Conservation (phyloP, 2,113 vertebrate genomes). For the Microtus oregoni region DNA sequence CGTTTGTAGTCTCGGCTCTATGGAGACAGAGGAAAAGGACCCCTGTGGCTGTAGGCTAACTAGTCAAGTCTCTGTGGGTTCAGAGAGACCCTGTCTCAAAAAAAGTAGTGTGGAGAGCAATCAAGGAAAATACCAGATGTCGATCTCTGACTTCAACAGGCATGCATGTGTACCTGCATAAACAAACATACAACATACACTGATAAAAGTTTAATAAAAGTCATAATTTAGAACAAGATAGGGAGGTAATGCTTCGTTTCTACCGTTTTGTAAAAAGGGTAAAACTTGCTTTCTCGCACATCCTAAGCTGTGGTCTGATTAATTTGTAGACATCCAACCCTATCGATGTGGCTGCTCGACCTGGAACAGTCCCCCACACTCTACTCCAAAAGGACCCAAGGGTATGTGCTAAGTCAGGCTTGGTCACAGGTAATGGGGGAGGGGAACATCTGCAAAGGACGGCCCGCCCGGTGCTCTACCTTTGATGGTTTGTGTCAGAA, state of each 20-base stretch:
- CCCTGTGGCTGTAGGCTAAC: background rate
- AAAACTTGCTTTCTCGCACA: background rate
- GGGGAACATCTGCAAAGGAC: background rate
- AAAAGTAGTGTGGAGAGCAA: background rate
- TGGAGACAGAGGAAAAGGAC: background rate
- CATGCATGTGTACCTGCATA: background rate
- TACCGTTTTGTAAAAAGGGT: background rate
- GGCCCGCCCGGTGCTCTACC: background rate
- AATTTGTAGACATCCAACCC: slow-evolving; percentile 95
- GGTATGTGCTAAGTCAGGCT: slow-evolving; percentile 86
- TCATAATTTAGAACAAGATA: background rate
- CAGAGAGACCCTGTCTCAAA: background rate
- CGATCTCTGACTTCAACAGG: background rate
- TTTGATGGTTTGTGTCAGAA: background rate
- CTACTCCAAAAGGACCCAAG: slow-evolving; percentile 98
- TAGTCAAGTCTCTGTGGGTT: background rate
- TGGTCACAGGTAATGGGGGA: background rate
- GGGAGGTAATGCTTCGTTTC: background rate
- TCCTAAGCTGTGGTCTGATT: slow-evolving; percentile 72
- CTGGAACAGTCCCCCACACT: slow-evolving; percentile 95
- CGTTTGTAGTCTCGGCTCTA: background rate
- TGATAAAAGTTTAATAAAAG: background rate
- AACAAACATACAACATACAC: background rate
- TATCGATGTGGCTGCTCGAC: slow-evolving; percentile 95
- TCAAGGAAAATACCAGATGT: background rate